Base-by-base conservation (phyloP, 2,888 invertebrate genomes). In the Cephonodes hylas region DNA sequence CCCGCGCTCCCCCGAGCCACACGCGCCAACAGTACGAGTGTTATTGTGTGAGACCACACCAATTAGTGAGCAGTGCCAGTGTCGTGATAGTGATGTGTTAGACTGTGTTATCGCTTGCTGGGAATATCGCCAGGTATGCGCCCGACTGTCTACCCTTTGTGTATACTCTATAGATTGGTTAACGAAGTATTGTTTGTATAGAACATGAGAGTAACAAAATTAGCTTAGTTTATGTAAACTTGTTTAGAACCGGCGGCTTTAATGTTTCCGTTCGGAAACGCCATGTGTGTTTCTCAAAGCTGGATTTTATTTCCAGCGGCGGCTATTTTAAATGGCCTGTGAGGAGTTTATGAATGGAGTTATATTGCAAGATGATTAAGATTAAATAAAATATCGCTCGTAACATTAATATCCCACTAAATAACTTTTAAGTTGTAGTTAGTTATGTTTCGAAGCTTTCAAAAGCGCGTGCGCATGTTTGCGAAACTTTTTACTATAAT, bases 1-100 rank as follows among this genome's bases (percentile, higher is more conserved):
- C 66, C 65, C 81, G 77, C 80, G 77, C 71, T 70, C 69, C 68
- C 31, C 13, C 58, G 25, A 67, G 38, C 58, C 68, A 66, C 72
- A 74, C 76, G 77, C 68, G 69, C 62, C 31, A 34, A n/a, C n/a
- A 8, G 13, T n/a, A 38, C 10, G 8, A 8, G 27, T 8, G 15
- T 27, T 8, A 31, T 18, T 20, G 31, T 27, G 13, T n/a, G 5
- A 38, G n/a, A 38, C 8, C 10, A 38, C 23, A 10, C 18, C 7
- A 27, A 25, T 15, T 18, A 48, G 53, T 53, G 53, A 10, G 10
- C 53, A 53, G 53, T 53, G 48, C 18, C 27, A 15, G 48, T 53
- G 27, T 18, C 3, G 38, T 38, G 38, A n/a, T 38, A 13, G 38
- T 38, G 38, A 38, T 38, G 38, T 38, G 38, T 3, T 1, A 13